Percentiles rank a stretch among this genome's conserved stretches.
Conservation (phyloP, 1,140 invertebrate genomes). For the Drosophila prosaltans region DNA sequence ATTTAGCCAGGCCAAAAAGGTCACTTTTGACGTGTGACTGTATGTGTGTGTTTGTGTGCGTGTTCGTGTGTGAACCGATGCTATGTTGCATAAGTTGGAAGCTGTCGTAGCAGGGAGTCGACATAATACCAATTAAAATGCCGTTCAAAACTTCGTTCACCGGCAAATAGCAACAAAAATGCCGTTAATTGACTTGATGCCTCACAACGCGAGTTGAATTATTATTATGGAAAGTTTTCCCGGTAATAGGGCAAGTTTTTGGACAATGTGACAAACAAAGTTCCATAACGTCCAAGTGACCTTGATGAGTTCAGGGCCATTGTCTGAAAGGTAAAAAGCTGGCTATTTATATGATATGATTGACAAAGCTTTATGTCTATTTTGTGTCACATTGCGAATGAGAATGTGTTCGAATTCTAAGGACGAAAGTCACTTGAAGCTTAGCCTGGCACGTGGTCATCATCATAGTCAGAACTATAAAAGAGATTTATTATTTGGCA, state of each 20-base stretch:
- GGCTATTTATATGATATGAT: slow-evolving; percentile 57
- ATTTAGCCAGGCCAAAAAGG: slow-evolving; percentile 53
- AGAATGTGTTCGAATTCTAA: slow-evolving; percentile 17
- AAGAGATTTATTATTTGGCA: too few species aligned
- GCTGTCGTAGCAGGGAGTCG: neutral
- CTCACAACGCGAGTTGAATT: slow-evolving; percentile 49
- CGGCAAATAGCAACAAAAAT: slow-evolving; percentile 23
- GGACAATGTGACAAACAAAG: slow-evolving; percentile 83
- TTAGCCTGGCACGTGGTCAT: neutral
- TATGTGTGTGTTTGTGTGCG: slow-evolving; percentile 2
- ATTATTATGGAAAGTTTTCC: slow-evolving; percentile 49
- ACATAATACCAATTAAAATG: slow-evolving; percentile 55
- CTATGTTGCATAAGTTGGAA: slow-evolving; percentile 34
- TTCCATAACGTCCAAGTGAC: slow-evolving; percentile 31
- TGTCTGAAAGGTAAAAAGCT: neutral
- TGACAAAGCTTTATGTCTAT: slow-evolving; percentile 49
- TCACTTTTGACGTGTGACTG: slow-evolving; percentile 43
- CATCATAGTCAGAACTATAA: neutral
- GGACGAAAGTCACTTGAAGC: slow-evolving; percentile 14
- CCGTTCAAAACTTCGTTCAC: slow-evolving; percentile 38
- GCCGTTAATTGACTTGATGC: slow-evolving; percentile 63
- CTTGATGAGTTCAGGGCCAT: slow-evolving; percentile 53
- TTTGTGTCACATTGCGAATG: slow-evolving; percentile 22
- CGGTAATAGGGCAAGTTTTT: slow-evolving; percentile 83
- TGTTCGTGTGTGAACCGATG: slow-evolving; percentile 19